Base-by-base conservation (phyloP, 2,113 vertebrate species). In the Ariopsis seemanni region DNA sequence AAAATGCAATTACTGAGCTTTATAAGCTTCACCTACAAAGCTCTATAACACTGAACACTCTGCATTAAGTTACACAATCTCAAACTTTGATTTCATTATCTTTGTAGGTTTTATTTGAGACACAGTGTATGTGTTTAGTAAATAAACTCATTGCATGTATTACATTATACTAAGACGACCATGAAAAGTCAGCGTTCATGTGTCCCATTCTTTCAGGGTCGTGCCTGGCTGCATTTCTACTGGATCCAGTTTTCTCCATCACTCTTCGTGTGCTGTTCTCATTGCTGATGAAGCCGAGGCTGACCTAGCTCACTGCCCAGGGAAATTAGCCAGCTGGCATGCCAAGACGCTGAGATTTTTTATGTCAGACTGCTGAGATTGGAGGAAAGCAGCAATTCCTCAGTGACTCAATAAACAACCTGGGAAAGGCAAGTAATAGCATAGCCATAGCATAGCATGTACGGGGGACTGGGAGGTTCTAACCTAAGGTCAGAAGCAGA, bases 321-420 rank as follows among this genome's bases (percentile, higher is more conserved):
- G 90, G 90, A 89, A 90, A 90, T 90, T 89, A 90, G 60, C 85
- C 88, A 87, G 71, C 87, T 90, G 82, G 88, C 85, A 85, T 82
- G 82, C 77, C 82, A 86, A 62, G 84, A 78, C 22, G 79, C 63
- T 17, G 9, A 50, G 57, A 80, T 86, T 90, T 90, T 81, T 90
- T 75, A 88, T 90, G 84, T 88, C 87, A 75, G 71, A 87, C 83
- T 89, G 89, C 89, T 90, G 80, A 90, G 86, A 88, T 82, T 78
- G 78, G 80, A 87, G 85, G 74, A 82, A 88, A 84, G 82, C 52
- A 78, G 83, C 42, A 79, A 89, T 90, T 83, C 90, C 85, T 80
- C 77, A 50, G 89, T 82, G 89, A 50, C 58, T 82, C 67, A 4
- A 88, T 90, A 90, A 89, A 89, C 87, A 90, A 85, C 86, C 79